Evolutionary conservation across 1,140 invertebrate species (phyloP).

Genomic region (Bombus soroeensis): DNA sequence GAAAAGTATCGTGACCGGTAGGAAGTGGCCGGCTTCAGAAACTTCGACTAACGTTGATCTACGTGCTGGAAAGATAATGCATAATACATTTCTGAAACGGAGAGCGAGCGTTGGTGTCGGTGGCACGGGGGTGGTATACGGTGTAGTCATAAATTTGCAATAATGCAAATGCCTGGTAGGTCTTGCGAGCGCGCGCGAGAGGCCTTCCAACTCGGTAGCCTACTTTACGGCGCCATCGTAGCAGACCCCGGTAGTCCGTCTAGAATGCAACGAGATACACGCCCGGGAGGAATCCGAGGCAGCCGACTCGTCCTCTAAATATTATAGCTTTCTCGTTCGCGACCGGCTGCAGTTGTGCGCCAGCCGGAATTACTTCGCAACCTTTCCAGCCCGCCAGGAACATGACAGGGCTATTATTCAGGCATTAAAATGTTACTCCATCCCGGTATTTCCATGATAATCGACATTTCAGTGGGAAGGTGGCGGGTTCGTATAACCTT

Average conservation of each 20-base stretch:
- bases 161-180: slow-evolving; percentile 79
- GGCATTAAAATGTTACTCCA: slow-evolving; percentile 57
- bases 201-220: slow-evolving; percentile 74
- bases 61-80: slow-evolving; percentile 81
- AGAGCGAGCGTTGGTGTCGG: slow-evolving; percentile 65
- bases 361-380: slow-evolving; percentile 41
- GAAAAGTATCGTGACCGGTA: slow-evolving; percentile 55
- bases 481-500: slow-evolving; percentile 4
- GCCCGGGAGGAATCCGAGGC: slow-evolving; percentile 47
- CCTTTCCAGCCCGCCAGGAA: slow-evolving; percentile 40
- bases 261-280: slow-evolving; percentile 52
- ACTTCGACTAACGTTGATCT: slow-evolving; percentile 79
- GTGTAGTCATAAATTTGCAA: slow-evolving; percentile 80
- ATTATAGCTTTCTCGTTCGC: background rate
- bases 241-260: slow-evolving; percentile 37
- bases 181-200: slow-evolving; percentile 39
- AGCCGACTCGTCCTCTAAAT: slow-evolving; percentile 20
- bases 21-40: slow-evolving; percentile 64
- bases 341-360: background rate
- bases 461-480: slow-evolving; percentile 40
- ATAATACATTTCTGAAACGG: slow-evolving; percentile 77
- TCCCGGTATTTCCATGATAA: slow-evolving; percentile 53
- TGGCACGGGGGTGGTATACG: slow-evolving; percentile 55
- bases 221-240: slow-evolving; percentile 72
- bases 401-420: slow-evolving; percentile 43